These are phyloP conservation scores for Microdon myrmicae DNA, from an alignment of 2,888 invertebrate species.

Conservation along the genomic window DNA sequence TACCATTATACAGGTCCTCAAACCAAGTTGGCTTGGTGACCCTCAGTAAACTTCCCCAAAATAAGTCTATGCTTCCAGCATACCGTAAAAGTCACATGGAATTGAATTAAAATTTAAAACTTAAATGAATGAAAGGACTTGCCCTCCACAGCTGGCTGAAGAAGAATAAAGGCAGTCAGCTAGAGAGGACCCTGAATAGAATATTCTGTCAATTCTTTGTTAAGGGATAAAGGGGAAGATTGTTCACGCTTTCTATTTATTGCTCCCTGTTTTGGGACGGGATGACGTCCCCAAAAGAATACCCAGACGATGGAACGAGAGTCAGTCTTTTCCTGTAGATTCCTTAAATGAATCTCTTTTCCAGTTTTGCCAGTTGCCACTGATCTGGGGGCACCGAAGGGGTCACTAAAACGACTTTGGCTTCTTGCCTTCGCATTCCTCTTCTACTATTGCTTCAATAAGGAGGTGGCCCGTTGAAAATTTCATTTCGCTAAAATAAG, in stretches of 20 bases:
- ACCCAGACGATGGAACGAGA: conserved; percentile 2
- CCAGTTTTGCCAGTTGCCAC: conserved; percentile 43
- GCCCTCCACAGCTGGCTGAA: conserved; percentile 12
- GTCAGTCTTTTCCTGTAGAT: conserved; percentile 28
- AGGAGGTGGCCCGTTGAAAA: conserved; percentile 51
- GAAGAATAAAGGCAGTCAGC: conserved; percentile 11
- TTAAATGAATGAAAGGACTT: conserved; percentile 45
- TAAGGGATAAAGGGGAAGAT: conserved; percentile 5
- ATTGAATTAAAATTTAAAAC: conserved; percentile 52
- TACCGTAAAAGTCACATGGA: conserved; percentile 44
- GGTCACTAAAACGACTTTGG: conserved; percentile 43
- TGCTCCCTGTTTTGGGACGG: conserved; percentile 24
- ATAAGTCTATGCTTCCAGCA: conserved; percentile 31
- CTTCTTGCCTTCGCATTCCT: conserved; percentile 36
- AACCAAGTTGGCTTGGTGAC: too few species aligned
- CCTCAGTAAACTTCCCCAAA: too few species aligned
- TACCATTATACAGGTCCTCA: conserved; percentile 31
- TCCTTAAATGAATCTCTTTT: conserved; percentile 47
- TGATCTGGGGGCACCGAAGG: conserved; percentile 38
- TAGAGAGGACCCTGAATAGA: conserved; percentile 6
- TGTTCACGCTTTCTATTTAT: conserved; percentile 43
- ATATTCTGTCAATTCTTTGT: too few species aligned
- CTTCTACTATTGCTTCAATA: conserved; percentile 50
- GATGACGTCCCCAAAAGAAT: conserved; percentile 14
- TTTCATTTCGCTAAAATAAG: conserved; percentile 48